These are phyloP conservation scores for Drosophila melanica DNA, from an alignment of 1,140 invertebrate species.

Conservation along the genomic window DNA sequence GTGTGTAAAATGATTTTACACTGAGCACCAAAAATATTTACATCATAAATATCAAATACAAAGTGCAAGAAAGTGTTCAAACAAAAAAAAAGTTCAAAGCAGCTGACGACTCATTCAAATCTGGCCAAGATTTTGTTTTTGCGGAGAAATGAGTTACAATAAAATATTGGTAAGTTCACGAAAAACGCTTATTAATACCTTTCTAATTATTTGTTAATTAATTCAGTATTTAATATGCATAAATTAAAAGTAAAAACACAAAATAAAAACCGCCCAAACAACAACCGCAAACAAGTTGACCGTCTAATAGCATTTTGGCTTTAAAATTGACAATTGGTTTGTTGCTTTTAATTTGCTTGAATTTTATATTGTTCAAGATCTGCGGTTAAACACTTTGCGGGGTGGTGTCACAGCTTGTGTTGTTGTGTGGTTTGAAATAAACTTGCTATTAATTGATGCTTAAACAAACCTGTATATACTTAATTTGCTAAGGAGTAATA, in stretches of 20 bases:
- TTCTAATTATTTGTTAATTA: constrained; percentile 12
- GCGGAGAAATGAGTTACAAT: constrained; percentile 80
- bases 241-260: constrained; percentile 7
- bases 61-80: constrained; percentile 56
- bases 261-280: constrained; percentile 23
- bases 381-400: constrained; percentile 23
- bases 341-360: constrained; percentile 44
- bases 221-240: constrained; percentile 14
- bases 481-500: background rate
- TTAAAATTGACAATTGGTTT: constrained; percentile 46
- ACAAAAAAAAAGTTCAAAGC: constrained; percentile 5
- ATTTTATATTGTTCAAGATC: constrained; percentile 18
- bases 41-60: constrained; percentile 39
- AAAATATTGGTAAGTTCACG: constrained; percentile 72
- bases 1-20: constrained; percentile 57
- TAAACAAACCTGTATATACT: background rate
- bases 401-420: constrained; percentile 3
- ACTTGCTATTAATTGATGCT: background rate
- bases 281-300: constrained; percentile 36
- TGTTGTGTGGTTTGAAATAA: background rate
- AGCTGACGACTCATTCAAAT: constrained; percentile 31
- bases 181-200: no score
- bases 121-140: constrained; percentile 62
- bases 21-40: constrained; percentile 54
- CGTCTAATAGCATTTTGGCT: constrained; percentile 20